Evolutionary conservation across 2,797 vertebrate species (phyloP).

Genomic region (Vireo griseus): DNA sequence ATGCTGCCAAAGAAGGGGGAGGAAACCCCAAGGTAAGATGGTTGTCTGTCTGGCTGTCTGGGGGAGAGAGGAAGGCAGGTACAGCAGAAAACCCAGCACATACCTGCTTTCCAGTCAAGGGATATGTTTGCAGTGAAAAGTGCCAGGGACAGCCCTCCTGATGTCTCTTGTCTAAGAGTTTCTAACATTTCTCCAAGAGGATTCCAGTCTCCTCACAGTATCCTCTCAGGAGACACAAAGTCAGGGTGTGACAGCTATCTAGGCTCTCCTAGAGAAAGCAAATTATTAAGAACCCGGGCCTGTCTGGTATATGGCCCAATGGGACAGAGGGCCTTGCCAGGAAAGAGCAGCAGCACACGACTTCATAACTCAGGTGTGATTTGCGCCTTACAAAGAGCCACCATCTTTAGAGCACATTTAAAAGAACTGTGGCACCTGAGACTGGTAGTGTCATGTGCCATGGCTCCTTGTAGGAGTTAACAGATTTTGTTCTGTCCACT

Average conservation of each 20-base stretch:
- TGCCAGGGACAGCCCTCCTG: background rate
- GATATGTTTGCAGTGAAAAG: background rate
- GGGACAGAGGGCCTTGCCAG: background rate
- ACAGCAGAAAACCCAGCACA: accelerated
- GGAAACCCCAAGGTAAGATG: slow-evolving; percentile 91
- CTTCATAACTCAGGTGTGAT: accelerated
- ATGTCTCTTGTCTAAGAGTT: background rate
- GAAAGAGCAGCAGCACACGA: background rate
- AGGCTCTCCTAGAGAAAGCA: background rate
- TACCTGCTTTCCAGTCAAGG: background rate
- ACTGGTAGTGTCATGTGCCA: background rate
- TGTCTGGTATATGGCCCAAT: background rate
- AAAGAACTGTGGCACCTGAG: background rate
- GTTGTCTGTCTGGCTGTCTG: no score
- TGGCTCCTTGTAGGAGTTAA: background rate
- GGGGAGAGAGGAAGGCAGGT: background rate
- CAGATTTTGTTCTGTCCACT: background rate
- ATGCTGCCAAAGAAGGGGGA: slow-evolving; percentile 96
- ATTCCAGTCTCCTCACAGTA: background rate
- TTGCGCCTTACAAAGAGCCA: accelerated
- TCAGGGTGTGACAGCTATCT: background rate
- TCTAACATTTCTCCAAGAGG: background rate
- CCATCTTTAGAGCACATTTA: background rate
- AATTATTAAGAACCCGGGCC: background rate
- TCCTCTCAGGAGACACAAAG: background rate